Evolutionary conservation across 2,797 vertebrate species (phyloP).

Genomic region (Decapterus maruadsi): DNA sequence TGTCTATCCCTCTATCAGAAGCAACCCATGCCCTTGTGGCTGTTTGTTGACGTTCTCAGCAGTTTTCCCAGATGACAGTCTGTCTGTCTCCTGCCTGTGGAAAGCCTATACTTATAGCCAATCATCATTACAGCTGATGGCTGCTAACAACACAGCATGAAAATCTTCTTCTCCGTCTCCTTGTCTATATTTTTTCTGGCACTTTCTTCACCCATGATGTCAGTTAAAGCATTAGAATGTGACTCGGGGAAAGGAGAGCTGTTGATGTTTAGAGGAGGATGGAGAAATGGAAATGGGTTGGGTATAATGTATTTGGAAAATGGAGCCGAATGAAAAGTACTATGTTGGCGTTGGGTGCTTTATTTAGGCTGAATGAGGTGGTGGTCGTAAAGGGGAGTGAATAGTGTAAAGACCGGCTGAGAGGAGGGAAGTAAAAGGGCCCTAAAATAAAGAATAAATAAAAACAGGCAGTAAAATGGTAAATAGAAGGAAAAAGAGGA

Average conservation of each 20-base stretch:
- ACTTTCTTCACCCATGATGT: slow-evolving; percentile 31
- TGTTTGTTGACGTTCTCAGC: slow-evolving; percentile 23
- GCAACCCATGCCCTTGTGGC: slow-evolving; percentile 7
- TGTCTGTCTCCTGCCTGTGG: slow-evolving; percentile 13
- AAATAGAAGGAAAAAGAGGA: neutral
- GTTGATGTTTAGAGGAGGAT: slow-evolving; percentile 41
- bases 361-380: slow-evolving; percentile 18
- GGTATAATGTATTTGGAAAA: slow-evolving; percentile 49
- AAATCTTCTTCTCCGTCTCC: slow-evolving; percentile 16
- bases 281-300: slow-evolving; percentile 46
- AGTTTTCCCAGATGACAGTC: slow-evolving; percentile 38
- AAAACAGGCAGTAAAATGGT: neutral
- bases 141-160: slow-evolving; percentile 49
- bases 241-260: slow-evolving; percentile 36
- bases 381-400: slow-evolving; percentile 5
- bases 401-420: slow-evolving; percentile 2
- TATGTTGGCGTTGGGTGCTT: slow-evolving; percentile 35
- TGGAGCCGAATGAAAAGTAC: slow-evolving; percentile 23
- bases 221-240: slow-evolving; percentile 32
- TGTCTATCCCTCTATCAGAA: slow-evolving; percentile 2
- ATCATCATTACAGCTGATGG: slow-evolving; percentile 63
- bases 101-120: slow-evolving; percentile 50
- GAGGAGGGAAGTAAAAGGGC: slow-evolving; percentile 10
- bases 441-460: slow-evolving; percentile 11
- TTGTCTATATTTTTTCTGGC: slow-evolving; percentile 23